phyloP scores from a whole-genome alignment of 2,888 invertebrate species.

The Epistrophe grossulariae region DNA sequence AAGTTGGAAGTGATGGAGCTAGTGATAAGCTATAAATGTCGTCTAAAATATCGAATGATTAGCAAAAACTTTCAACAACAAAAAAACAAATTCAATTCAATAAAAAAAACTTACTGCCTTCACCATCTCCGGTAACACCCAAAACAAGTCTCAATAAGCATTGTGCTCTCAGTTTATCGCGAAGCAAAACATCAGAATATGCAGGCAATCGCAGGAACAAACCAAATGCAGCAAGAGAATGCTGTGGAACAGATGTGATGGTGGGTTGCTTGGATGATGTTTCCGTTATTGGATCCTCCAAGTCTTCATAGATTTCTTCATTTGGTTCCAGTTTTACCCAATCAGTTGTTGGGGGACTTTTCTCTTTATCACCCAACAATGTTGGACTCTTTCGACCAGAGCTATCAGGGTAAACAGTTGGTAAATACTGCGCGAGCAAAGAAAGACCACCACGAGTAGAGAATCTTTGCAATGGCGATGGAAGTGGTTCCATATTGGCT shows the following conservation, averaged over 20 bases:
- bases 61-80: background rate
- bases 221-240: constrained; percentile 95
- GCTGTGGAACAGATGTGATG: constrained; percentile 91
- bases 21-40: constrained; percentile 90
- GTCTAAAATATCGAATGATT: constrained; percentile 81
- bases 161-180: constrained; percentile 93
- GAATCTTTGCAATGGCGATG: constrained; percentile 91
- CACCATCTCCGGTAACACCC: constrained; percentile 96
- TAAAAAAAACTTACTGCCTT: constrained; percentile 88
- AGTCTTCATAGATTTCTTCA: constrained; percentile 87
- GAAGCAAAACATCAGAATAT: constrained; percentile 94
- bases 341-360: constrained; percentile 82
- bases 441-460: constrained; percentile 95
- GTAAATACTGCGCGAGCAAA: constrained; percentile 93
- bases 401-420: constrained; percentile 94
- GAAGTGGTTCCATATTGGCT: constrained; percentile 81
- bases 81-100: background rate
- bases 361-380: constrained; percentile 83
- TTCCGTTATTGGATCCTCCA: constrained; percentile 85
- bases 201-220: constrained; percentile 94
- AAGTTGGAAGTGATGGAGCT: constrained; percentile 88
- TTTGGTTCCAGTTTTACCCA: constrained; percentile 85
- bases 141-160: constrained; percentile 93
- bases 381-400: constrained; percentile 85
- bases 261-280: constrained; percentile 85